Conservation (phyloP, 1,140 invertebrate genomes). For the Holcopasites calliopsidis region DNA sequence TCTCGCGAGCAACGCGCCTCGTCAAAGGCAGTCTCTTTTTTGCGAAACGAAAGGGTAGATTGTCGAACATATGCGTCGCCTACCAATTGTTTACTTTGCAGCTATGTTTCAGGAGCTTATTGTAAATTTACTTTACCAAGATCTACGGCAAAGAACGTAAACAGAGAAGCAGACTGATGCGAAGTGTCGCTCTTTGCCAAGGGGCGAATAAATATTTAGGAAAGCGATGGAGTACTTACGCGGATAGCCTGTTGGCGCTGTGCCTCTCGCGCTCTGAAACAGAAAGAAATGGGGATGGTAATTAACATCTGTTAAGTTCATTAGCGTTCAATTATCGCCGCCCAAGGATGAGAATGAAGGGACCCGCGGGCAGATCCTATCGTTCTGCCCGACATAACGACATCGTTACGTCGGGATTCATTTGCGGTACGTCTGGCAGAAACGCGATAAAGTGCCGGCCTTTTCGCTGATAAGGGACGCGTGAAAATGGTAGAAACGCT, state of each 20-base stretch:
- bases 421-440: background rate
- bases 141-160: no score
- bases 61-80: no score
- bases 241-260: slow-evolving; percentile 66
- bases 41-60: no score
- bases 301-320: slow-evolving; percentile 40
- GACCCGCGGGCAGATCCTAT: background rate
- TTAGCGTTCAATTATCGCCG: slow-evolving; percentile 35
- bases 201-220: no score
- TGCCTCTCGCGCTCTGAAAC: slow-evolving; percentile 78
- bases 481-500: background rate
- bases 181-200: no score
- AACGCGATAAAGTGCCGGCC: background rate
- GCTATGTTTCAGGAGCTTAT: no score
- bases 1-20: no score
- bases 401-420: background rate
- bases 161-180: no score
- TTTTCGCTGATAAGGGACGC: background rate
- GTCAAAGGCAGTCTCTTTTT: no score
- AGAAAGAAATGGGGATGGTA: slow-evolving; percentile 59
- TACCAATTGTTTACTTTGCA: no score
- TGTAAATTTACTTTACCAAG: no score
- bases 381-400: background rate
- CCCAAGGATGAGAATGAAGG: slow-evolving; percentile 7
- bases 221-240: slow-evolving; percentile 70